Percentiles rank a stretch among this genome's conserved stretches.
phyloP scores from a whole-genome alignment of 2,888 invertebrate genomes.

The Temnothorax ravouxi region DNA sequence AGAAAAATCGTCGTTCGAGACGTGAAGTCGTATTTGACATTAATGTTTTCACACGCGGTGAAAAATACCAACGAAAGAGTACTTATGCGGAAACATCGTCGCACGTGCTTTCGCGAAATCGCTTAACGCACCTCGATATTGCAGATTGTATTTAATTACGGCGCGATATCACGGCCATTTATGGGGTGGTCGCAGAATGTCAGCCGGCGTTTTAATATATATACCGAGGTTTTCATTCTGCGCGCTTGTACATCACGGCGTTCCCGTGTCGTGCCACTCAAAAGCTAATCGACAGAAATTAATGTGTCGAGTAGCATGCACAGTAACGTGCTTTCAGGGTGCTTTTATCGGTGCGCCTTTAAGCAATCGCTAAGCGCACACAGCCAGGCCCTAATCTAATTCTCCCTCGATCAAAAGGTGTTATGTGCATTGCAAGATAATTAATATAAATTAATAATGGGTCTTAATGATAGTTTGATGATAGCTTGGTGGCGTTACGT shows the following conservation, averaged over 20 bases:
- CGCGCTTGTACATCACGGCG: slow-evolving; percentile 59
- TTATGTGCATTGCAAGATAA: slow-evolving; percentile 42
- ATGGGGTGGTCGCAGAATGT: slow-evolving; percentile 1
- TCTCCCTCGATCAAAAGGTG: slow-evolving; percentile 36
- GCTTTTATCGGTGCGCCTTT: slow-evolving; percentile 63
- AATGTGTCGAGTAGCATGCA: slow-evolving; percentile 60
- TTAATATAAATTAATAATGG: slow-evolving; percentile 59
- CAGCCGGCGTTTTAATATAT: slow-evolving; percentile 60
- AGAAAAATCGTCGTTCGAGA: background rate
- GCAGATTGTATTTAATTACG: slow-evolving; percentile 66
- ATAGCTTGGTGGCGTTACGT: background rate
- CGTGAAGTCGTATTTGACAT: background rate
- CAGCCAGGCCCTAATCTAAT: slow-evolving; percentile 35
- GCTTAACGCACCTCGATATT: slow-evolving; percentile 13
- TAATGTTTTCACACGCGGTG: background rate
- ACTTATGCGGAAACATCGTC: background rate
- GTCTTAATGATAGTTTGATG: background rate
- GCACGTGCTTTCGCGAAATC: slow-evolving; percentile 16
- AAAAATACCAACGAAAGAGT: slow-evolving; percentile 1
- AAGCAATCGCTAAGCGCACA: slow-evolving; percentile 43
- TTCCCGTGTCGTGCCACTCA: slow-evolving; percentile 62
- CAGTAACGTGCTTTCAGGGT: slow-evolving; percentile 60
- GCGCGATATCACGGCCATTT: slow-evolving; percentile 33
- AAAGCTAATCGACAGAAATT: slow-evolving; percentile 71
- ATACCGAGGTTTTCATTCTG: slow-evolving; percentile 63